Base-by-base conservation (phyloP, 1,140 invertebrate species). In the Drosophila miranda region DNA sequence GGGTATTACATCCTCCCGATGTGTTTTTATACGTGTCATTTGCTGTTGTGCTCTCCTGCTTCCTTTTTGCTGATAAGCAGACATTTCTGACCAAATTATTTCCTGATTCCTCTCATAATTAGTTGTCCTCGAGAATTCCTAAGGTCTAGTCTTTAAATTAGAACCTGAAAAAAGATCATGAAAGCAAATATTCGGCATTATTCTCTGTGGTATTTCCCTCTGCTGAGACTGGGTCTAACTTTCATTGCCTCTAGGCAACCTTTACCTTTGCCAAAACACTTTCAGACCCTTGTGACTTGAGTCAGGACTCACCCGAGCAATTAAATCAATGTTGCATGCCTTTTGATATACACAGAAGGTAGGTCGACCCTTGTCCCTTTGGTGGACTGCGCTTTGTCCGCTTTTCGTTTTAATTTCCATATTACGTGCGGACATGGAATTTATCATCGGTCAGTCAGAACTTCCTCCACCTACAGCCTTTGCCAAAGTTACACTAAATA, bases 381-480 rank as follows among this genome's bases (percentile, higher is more conserved):
- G 28, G 7, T 38, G 14, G 26, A 53, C 41, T 67, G 63, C 14
- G 16, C 56, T 46, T 41, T 34, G 59, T 53, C 30, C 14, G 48
- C 26, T 30, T 53, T 55, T 46, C 55, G 59, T 60, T 78, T 78
- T 76, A 83, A 87, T 78, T 78, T 78, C 50, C 75, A 86, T 80
- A 87, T 87, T 68, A 75, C 82, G 82, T 87, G 82, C 58, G 51
- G 51, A 54, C 50, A 64, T 64, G 71, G 69, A 75, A 84, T 87
- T 81, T 81, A 76, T 84, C 78, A 79, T 61, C 49, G 48, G 46
- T 1, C 16, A 41, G 42, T 41, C 50, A 49, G 19, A 48, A 59
- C 16, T 42, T 28, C 11, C 8, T 9, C 1, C 28, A 42, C 46
- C 16, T 34, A 54, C 46, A 26, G 23, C 57, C 54, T 54, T 51